Evolutionary conservation across 2,113 vertebrate genomes (phyloP), one percentile per base, ranked within the genome.

Genomic region (Brachyhypopomus occidentalis): DNA sequence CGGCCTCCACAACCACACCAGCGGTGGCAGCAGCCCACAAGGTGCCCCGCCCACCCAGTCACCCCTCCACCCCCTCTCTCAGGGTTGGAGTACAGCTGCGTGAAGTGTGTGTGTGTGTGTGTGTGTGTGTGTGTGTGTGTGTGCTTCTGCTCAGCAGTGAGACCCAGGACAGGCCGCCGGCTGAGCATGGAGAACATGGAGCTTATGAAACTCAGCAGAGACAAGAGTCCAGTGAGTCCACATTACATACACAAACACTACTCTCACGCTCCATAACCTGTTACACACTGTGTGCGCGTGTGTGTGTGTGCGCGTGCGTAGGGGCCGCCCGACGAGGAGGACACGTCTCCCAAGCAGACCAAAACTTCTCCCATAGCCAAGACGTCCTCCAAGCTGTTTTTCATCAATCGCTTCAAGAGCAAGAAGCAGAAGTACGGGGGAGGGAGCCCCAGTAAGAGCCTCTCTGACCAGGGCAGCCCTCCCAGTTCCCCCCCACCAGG

Each of bases 341-440:
- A 97, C 45, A 87, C 92, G 52, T 93, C 95, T 72, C 89, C 91
- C 34, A 95, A 94, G 75, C 94, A 96, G 86, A 93, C 95, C 82
- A 98, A 96, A 89, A 45, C 77, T 6, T 92, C 93, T 41, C 90
- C 94, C 81, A 80, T 95, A 67, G 91, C 95, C 84, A 99, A 96
- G 89, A 92, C 96, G 30, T 97, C 96, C 75, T 93, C 96, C 45
- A 99, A 96, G 86, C 93, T 96, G 27, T 95, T 96, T 88, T 97
- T 97, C 90, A 95, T 99, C 86, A 95, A 92, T 36, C 94, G 95
- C 84, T 89, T 98, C 34, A 95, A 93, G 81, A 93, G 94, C 85
- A 98, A 95, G 88, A 98, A 96, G 86, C 92, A 93, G 77, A 98
- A 96, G 92, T 90, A 83, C 2, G 88, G 78, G 60, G 88, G 91